Base-by-base conservation (phyloP, 2,888 invertebrate species). In the Thereva unica region DNA sequence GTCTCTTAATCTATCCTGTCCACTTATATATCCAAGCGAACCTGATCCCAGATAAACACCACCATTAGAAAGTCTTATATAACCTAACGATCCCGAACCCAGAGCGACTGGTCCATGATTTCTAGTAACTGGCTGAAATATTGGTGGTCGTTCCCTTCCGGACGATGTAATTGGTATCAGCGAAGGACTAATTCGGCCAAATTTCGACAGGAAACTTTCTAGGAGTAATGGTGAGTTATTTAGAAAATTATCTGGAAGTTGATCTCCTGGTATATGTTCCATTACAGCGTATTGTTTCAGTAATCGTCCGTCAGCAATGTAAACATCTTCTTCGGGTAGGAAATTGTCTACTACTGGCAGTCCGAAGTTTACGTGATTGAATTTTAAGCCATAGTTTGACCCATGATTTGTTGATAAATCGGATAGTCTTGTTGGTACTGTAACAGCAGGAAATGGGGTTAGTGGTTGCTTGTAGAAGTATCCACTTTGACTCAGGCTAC, bases 61-160 rank as follows among this genome's bases (percentile, higher is more conserved):
- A 12, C 82, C 82, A 67, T 80, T 81, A 53, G 80, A 74, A 45
- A 78, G 69, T 0, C 77, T 76, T 4, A 81, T 78, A 64, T 78
- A 81, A 3, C 82, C 82, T 56, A 82, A 70, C 4, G 80, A 78
- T 0, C 82, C 82, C 0, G 82, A 82, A 2, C 82, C 82, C 55
- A 82, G 56, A 3, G 82, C 78, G 35, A 82, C 66, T 6, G 72
- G 71, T 47, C 72, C 73, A 69, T 73, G 73, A 67, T 69, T 71
- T 42, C 61, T 64, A 23, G 69, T 56, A n/a, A 67, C 56, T n/a
- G 69, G 68, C 38, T 67, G 68, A 10, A 69, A 52, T 35, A 70
- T 65, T 44, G 67, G 56, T 12, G 68, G 65, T 23, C 47, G 65
- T 49, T 50, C 56, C 12, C 61, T 45, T 54, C 49, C 38, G 38